Percentiles rank a stretch among this genome's conserved stretches.
These are phyloP conservation scores for Calliopsis andreniformis DNA, from an alignment of 1,140 invertebrate species.

Conservation along the genomic window DNA sequence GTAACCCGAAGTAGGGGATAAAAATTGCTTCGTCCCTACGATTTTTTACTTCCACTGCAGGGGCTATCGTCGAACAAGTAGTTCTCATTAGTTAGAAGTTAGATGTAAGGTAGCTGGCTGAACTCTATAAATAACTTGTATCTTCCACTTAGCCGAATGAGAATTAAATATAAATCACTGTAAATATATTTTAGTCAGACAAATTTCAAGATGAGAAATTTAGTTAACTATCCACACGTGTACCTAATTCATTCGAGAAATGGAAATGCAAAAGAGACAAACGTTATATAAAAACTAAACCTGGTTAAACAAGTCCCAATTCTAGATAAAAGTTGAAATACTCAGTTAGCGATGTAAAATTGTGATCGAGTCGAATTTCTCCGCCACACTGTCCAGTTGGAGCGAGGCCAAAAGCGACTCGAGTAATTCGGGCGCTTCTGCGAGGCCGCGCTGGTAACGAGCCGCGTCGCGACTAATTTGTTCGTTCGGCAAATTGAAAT, in stretches of 20 bases:
- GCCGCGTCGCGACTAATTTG: conserved; percentile 64
- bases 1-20: conserved; percentile 28
- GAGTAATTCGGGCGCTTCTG: conserved; percentile 45
- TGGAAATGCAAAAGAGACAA: no score
- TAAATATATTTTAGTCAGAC: no score
- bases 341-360: conserved; percentile 2
- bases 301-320: no score
- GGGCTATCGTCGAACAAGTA: background rate
- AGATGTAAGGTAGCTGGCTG: no score
- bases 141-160: background rate
- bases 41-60: no score
- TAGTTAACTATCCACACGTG: no score
- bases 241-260: no score
- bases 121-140: background rate
- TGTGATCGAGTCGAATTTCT: background rate
- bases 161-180: background rate
- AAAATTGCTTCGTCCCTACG: background rate
- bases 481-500: conserved; percentile 70
- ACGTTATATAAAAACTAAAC: no score
- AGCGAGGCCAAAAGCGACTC: conserved; percentile 9
- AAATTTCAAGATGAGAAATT: no score
- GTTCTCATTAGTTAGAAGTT: no score
- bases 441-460: conserved; percentile 50
- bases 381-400: background rate
- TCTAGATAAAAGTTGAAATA: conserved; percentile 18